Evolutionary conservation across 2,888 invertebrate species (phyloP).

Genomic region (Neoitamus cyanurus): DNA sequence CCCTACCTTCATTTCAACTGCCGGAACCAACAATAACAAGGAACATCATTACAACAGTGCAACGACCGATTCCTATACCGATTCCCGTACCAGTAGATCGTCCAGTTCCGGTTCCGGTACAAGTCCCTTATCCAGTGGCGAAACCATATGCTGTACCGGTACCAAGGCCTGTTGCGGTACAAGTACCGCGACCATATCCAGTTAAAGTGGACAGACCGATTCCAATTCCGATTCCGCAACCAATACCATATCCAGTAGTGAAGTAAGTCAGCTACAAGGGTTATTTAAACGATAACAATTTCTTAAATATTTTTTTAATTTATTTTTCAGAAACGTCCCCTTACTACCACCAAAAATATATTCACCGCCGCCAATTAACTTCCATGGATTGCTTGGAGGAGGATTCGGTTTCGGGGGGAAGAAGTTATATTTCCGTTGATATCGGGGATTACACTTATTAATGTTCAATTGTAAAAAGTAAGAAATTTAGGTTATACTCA

Average conservation of each 20-base stretch:
- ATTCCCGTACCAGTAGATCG: conserved; percentile 41
- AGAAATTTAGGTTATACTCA: background rate
- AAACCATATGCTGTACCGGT: conserved; percentile 50
- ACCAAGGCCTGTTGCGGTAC: conserved; percentile 36
- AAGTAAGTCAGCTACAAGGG: conserved; percentile 28
- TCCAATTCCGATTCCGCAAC: conserved; percentile 23
- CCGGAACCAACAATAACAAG: background rate
- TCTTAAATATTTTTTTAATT: background rate
- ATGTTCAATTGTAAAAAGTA: background rate
- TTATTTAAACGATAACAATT: background rate
- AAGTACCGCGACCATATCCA: conserved; percentile 31
- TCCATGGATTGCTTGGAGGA: background rate
- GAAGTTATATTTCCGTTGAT: conserved; percentile 9
- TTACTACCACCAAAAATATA: conserved; percentile 16
- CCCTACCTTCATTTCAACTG: background rate
- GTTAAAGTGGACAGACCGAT: conserved; percentile 43
- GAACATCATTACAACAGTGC: conserved; percentile 26
- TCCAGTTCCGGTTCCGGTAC: conserved; percentile 48
- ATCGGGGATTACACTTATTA: background rate
- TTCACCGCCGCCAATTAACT: background rate
- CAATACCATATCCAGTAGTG: conserved; percentile 32
- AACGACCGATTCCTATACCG: conserved; percentile 10
- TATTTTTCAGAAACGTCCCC: conserved; percentile 27
- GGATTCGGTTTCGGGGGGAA: background rate
- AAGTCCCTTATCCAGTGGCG: conserved; percentile 47